These are phyloP conservation scores for Euglossa dilemma DNA, from an alignment of 1,140 invertebrate genomes.

Conservation along the genomic window DNA sequence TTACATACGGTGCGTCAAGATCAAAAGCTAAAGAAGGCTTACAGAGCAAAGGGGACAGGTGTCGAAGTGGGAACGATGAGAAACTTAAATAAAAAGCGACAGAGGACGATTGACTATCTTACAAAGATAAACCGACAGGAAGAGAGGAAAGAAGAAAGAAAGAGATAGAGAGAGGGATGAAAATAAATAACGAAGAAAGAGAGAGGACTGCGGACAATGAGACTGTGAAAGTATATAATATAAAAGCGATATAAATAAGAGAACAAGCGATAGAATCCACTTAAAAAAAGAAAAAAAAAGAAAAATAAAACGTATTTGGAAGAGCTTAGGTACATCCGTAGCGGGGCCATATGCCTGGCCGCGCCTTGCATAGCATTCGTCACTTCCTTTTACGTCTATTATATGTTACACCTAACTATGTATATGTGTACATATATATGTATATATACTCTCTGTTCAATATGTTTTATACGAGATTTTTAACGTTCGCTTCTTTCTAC, in stretches of 20 bases:
- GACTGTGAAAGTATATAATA: slow-evolving; percentile 64
- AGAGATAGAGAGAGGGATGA: background rate
- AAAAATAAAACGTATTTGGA: slow-evolving; percentile 61
- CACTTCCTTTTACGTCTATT: slow-evolving; percentile 49
- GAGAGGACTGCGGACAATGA: slow-evolving; percentile 44
- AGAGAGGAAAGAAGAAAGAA: background rate
- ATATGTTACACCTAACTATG: slow-evolving; percentile 48
- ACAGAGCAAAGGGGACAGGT: background rate
- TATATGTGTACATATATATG: slow-evolving; percentile 27
- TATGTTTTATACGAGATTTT: background rate
- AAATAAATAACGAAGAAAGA: slow-evolving; percentile 49
- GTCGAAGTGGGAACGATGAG: background rate
- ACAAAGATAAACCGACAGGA: slow-evolving; percentile 56
- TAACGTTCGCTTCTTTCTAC: background rate
- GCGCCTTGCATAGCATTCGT: slow-evolving; percentile 51
- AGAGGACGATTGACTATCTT: slow-evolving; percentile 56
- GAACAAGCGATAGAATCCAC: slow-evolving; percentile 60
- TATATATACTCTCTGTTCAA: slow-evolving; percentile 21
- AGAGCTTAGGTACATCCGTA: slow-evolving; percentile 73
- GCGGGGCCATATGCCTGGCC: slow-evolving; percentile 38
- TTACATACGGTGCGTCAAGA: slow-evolving; percentile 22
- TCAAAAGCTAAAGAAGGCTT: slow-evolving; percentile 8
- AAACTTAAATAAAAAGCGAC: slow-evolving; percentile 44
- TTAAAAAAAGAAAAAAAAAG: background rate
- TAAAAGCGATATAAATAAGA: slow-evolving; percentile 71